Percentiles rank a stretch among this genome's conserved stretches.
phyloP scores from a whole-genome alignment of 2,113 vertebrate species.

The Hemiscyllium ocellatum region DNA sequence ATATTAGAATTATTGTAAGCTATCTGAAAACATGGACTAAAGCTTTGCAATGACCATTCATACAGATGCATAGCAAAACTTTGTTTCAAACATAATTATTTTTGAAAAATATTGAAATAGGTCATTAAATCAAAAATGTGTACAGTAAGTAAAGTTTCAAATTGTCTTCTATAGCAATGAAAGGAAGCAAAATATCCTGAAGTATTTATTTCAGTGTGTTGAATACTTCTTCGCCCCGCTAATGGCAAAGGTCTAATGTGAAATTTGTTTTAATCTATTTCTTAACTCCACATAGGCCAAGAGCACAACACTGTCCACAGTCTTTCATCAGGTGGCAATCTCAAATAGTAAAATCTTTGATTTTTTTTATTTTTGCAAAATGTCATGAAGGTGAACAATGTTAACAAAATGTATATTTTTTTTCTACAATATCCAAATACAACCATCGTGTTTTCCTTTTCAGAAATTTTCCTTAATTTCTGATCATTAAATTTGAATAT shows the following conservation, averaged over 20 bases:
- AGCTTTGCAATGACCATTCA: background rate
- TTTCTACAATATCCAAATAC: too few relatives aligned
- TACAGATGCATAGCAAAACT: too few relatives aligned
- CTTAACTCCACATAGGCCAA: background rate
- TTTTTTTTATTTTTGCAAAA: too few relatives aligned
- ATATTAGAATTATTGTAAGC: background rate
- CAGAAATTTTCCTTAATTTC: too few relatives aligned
- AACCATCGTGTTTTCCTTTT: too few relatives aligned
- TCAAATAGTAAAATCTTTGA: too few relatives aligned
- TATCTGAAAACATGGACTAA: background rate
- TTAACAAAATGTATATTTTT: too few relatives aligned
- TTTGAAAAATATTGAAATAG: background rate
- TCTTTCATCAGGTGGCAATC: too few relatives aligned
- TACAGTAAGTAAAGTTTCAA: background rate
- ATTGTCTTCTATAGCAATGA: background rate
- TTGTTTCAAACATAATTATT: background rate
- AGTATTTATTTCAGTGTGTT: background rate
- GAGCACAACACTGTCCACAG: background rate
- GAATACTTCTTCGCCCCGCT: background rate
- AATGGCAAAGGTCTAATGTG: background rate
- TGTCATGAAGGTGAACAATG: too few relatives aligned
- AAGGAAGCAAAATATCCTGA: background rate
- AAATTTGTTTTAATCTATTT: background rate
- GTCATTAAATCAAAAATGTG: background rate
- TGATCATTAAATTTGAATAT: too few relatives aligned